Conservation (phyloP, 2,797 vertebrate genomes). For the Eulemur rubriventer region DNA sequence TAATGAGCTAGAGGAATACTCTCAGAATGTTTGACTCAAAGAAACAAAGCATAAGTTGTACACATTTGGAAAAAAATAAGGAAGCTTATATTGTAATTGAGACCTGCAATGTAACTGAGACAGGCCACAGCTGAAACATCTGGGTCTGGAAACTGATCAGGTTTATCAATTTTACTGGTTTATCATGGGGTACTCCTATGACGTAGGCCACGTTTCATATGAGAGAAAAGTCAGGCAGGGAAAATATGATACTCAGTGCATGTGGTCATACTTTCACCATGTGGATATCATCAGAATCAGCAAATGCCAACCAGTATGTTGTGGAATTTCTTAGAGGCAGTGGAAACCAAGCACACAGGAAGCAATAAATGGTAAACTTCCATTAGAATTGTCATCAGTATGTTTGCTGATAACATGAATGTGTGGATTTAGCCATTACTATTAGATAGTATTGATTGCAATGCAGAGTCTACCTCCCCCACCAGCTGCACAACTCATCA, state of each 20-base stretch:
- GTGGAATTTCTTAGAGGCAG: neutral
- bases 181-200: neutral
- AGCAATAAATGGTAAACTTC: neutral
- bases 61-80: neutral
- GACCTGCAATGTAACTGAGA: neutral
- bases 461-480: neutral
- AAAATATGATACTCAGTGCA: neutral
- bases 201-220: neutral
- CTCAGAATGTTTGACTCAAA: neutral
- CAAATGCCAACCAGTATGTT: neutral
- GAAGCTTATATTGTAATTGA: neutral
- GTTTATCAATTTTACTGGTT: neutral
- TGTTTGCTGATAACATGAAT: neutral
- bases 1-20: neutral
- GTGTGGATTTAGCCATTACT: neutral
- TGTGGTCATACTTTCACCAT: neutral
- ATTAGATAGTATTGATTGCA: neutral
- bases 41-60: neutral
- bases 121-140: neutral
- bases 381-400: neutral
- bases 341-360: neutral
- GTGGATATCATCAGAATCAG: neutral
- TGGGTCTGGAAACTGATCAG: neutral
- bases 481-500: too few relatives aligned
- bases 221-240: neutral